Percentiles rank a stretch among this genome's conserved stretches.
phyloP scores from a whole-genome alignment of 2,888 invertebrate species.

The Bugulina stolonifera region DNA sequence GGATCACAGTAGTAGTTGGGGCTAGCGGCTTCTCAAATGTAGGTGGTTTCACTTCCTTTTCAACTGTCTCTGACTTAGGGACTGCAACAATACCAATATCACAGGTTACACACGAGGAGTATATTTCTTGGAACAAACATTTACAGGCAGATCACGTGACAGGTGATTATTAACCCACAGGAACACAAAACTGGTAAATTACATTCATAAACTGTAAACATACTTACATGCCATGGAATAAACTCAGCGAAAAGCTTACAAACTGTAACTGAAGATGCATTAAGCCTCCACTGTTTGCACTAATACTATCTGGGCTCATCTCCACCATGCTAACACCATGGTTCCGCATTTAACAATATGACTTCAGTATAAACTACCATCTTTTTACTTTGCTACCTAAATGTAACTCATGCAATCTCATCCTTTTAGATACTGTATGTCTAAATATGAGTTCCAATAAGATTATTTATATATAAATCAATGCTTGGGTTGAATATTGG shows the following conservation, averaged over 20 bases:
- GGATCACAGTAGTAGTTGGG: conserved; percentile 71
- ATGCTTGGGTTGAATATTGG: too few relatives aligned
- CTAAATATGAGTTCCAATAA: too few relatives aligned
- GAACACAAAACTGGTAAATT: too few relatives aligned
- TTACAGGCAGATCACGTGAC: too few relatives aligned
- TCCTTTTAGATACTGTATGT: too few relatives aligned
- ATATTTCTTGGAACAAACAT: too few relatives aligned
- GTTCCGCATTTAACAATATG: background rate
- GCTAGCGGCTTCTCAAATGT: conserved; percentile 68
- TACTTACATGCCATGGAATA: background rate
- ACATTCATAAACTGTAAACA: background rate
- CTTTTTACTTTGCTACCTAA: too few relatives aligned
- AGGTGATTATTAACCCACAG: too few relatives aligned
- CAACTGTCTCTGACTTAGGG: conserved; percentile 61
- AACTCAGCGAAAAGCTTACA: background rate
- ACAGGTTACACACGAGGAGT: too few relatives aligned
- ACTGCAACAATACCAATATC: conserved; percentile 4
- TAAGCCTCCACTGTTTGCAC: background rate
- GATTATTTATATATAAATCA: too few relatives aligned
- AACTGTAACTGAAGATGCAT: background rate
- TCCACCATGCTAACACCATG: background rate
- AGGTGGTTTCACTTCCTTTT: conserved; percentile 65
- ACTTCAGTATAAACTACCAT: too few relatives aligned
- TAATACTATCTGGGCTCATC: background rate
- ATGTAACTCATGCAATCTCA: too few relatives aligned